Base-by-base conservation (phyloP, 2,888 invertebrate genomes). In the Apamea epomidion region DNA sequence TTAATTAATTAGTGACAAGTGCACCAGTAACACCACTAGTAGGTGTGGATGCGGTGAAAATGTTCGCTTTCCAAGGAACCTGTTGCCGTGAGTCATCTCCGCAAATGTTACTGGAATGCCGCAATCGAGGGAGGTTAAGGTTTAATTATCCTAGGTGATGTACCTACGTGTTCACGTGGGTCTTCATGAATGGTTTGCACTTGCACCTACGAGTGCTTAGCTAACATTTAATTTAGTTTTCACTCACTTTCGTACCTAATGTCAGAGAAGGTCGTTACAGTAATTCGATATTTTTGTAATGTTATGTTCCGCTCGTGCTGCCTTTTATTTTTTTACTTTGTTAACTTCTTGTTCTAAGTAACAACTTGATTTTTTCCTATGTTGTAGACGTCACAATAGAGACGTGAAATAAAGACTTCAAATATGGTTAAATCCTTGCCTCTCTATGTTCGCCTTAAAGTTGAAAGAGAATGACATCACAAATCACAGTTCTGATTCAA, bases 1-100 rank as follows among this genome's bases (percentile, higher is more conserved):
- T 76, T 68, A 86, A 84, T 86, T 86, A 86, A 84, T 86, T 78
- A 76, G 75, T 67, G 58, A 81, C 78, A 78, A 87, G 74, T 74
- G 74, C 72, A 67, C 74, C 4, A 69, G 37, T 60, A 37, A 37
- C 25, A 16, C 25, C 48, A 64, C 37, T 58, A 58, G 74, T 54
- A 29, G 85, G 32, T 32, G 29, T 29, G 32, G 32, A 18, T 73
- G 4, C 16, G 69, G 81, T 32, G 87, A 81, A 86, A 83, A 76
- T 74, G 73, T 70, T 84, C 60, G 73, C 86, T 84, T 86, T 87
- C 85, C 51, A 78, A 48, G 29, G 37, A 74, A 77, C 85, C 62
- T 32, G 85, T 69, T 54, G 42, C 37, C 32, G 64, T 62, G 72
- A 80, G 32, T 69, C 65, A 73, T 37, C 51, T 51, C 18, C 16